Percentiles rank a stretch among this genome's conserved stretches.
These are phyloP conservation scores for Burhinus bistriatus DNA, from an alignment of 2,113 vertebrate species.

Conservation along the genomic window DNA sequence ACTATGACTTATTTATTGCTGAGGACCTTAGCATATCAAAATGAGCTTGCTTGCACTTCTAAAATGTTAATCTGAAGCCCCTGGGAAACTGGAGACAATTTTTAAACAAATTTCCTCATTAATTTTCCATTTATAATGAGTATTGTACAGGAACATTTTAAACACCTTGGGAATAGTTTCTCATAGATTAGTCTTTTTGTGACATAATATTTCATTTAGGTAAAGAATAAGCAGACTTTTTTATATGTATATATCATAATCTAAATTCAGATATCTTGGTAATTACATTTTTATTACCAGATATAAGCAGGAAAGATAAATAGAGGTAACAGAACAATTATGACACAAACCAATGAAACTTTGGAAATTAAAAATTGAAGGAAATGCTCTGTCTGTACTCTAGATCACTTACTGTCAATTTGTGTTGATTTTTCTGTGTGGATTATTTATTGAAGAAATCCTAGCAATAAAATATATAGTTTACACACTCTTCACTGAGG, in stretches of 20 bases:
- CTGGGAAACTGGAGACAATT: constrained; percentile 30
- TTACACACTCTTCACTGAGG: neutral
- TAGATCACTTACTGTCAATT: neutral
- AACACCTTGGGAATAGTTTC: constrained; percentile 9
- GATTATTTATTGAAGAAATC: neutral
- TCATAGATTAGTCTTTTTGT: constrained; percentile 50
- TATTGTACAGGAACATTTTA: constrained; percentile 37
- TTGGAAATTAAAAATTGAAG: neutral
- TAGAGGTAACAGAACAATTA: neutral
- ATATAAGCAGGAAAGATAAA: neutral
- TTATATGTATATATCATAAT: neutral
- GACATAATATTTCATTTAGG: constrained; percentile 40
- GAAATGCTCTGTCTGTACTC: neutral
- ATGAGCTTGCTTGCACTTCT: constrained; percentile 25
- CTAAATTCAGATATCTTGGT: neutral
- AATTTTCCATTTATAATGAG: constrained; percentile 65
- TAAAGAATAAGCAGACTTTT: neutral
- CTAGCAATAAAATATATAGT: neutral
- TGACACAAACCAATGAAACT: neutral
- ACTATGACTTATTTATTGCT: constrained; percentile 48
- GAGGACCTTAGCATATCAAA: constrained; percentile 19
- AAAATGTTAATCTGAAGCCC: constrained; percentile 36
- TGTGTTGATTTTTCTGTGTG: neutral
- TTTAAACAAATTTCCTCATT: constrained; percentile 64
- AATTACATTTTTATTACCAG: neutral